A percentile compares a stretch with the other conserved stretches of the same genome.
phyloP scores from a whole-genome alignment of 2,113 vertebrate genomes.

The Dipodomys merriami region DNA sequence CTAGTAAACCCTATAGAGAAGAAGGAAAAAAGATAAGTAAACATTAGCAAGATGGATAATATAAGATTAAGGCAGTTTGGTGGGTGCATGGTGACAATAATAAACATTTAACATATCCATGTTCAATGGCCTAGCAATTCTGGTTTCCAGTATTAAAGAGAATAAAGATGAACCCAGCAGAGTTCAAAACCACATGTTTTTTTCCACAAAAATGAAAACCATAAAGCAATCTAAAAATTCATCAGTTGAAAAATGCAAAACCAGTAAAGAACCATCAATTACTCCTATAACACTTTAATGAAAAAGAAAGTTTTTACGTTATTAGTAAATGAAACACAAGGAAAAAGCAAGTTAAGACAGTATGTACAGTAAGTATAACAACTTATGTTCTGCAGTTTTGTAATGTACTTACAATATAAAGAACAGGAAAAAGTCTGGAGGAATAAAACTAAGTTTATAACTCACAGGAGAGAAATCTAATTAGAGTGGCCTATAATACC shows the following conservation, averaged over 20 bases:
- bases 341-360: not conserved
- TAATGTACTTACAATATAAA: not conserved
- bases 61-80: not conserved
- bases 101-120: not conserved
- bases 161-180: constrained; percentile 41
- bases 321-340: not conserved
- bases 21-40: constrained; percentile 34
- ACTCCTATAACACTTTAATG: not conserved
- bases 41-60: constrained; percentile 30
- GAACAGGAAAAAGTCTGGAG: not conserved
- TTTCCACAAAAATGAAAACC: not conserved
- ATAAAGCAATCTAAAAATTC: constrained; percentile 34
- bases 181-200: constrained; percentile 1
- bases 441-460: not conserved
- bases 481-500: not conserved
- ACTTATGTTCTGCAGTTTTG: not conserved
- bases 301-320: not conserved
- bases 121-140: not conserved
- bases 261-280: constrained; percentile 15
- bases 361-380: not conserved
- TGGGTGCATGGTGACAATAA: not conserved
- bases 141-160: constrained; percentile 16
- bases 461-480: not conserved
- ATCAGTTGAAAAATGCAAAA: not conserved
- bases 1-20: constrained; percentile 90